phyloP scores from a whole-genome alignment of 2,888 invertebrate genomes.

The Leucoma salicis region DNA sequence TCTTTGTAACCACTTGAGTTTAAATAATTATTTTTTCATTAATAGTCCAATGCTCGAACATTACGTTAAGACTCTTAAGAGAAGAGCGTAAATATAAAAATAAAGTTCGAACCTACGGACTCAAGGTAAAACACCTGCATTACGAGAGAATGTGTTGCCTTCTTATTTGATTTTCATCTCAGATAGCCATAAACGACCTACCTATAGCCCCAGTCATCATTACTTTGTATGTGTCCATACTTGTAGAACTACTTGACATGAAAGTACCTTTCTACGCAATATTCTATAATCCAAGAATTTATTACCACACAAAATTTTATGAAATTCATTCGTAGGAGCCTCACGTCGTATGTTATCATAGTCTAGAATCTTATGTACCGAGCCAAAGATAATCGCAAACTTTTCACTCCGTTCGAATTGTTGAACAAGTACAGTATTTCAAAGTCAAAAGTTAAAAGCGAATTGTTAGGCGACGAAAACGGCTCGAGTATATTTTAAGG shows the following conservation, averaged over 20 bases:
- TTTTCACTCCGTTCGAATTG: conserved; percentile 43
- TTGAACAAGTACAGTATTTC: conserved; percentile 39
- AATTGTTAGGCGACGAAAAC: conserved; percentile 21
- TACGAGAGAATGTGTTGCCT: neutral
- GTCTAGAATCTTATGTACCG: conserved; percentile 23
- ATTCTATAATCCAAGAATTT: conserved; percentile 25
- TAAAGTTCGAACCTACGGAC: no score
- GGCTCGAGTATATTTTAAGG: conserved; percentile 19
- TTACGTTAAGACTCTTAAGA: no score
- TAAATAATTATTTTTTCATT: no score
- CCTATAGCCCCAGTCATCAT: neutral
- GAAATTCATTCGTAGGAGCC: conserved; percentile 22
- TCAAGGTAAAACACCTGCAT: no score
- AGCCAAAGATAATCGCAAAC: conserved; percentile 35
- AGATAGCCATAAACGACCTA: conserved; percentile 8
- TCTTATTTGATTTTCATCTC: neutral
- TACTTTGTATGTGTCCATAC: conserved; percentile 9
- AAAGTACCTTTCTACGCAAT: conserved; percentile 15
- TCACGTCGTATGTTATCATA: conserved; percentile 19
- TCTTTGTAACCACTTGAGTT: no score
- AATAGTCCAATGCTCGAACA: no score
- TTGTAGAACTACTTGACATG: conserved; percentile 17
- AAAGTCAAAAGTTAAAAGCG: conserved; percentile 40
- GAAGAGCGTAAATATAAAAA: no score
- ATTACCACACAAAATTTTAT: conserved; percentile 25